These are phyloP conservation scores for Nephrotoma flavescens DNA, from an alignment of 2,888 invertebrate species.

Conservation along the genomic window DNA sequence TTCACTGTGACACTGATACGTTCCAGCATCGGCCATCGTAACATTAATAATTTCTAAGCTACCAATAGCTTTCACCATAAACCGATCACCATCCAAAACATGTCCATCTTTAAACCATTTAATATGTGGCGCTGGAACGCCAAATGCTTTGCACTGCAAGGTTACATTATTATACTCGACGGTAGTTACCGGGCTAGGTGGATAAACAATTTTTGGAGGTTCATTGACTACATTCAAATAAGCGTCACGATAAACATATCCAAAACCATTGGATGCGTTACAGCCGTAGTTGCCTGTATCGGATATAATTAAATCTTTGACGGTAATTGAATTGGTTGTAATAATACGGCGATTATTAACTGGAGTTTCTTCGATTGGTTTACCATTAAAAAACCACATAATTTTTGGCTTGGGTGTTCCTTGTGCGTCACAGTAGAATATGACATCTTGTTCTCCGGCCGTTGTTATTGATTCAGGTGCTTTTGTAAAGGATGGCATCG, in stretches of 20 bases:
- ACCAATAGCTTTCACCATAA: slow-evolving; percentile 58
- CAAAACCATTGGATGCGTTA: slow-evolving; percentile 96
- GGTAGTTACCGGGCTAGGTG: slow-evolving; percentile 64
- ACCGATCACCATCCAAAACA: slow-evolving; percentile 82
- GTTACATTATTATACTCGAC: slow-evolving; percentile 71
- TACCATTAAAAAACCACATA: slow-evolving; percentile 93
- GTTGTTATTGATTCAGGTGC: slow-evolving; percentile 77
- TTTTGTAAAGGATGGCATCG: slow-evolving; percentile 78
- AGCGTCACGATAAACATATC: slow-evolving; percentile 95
- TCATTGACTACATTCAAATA: slow-evolving; percentile 81
- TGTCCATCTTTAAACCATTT: slow-evolving; percentile 76
- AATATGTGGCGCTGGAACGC: slow-evolving; percentile 87
- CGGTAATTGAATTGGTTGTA: slow-evolving; percentile 57
- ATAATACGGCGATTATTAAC: slow-evolving; percentile 57
- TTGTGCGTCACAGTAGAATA: slow-evolving; percentile 74
- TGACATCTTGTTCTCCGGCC: slow-evolving; percentile 81
- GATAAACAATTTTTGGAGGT: slow-evolving; percentile 76
- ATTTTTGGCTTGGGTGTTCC: slow-evolving; percentile 86
- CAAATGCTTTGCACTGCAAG: slow-evolving; percentile 83
- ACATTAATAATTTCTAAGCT: slow-evolving; percentile 72
- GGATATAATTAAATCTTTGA: slow-evolving; percentile 62
- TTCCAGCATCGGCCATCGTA: slow-evolving; percentile 78
- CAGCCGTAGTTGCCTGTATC: slow-evolving; percentile 98
- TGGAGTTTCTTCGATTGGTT: slow-evolving; percentile 58
- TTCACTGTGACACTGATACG: slow-evolving; percentile 78